Conservation (phyloP, 2,888 invertebrate genomes). For the Orthosia cruda region DNA sequence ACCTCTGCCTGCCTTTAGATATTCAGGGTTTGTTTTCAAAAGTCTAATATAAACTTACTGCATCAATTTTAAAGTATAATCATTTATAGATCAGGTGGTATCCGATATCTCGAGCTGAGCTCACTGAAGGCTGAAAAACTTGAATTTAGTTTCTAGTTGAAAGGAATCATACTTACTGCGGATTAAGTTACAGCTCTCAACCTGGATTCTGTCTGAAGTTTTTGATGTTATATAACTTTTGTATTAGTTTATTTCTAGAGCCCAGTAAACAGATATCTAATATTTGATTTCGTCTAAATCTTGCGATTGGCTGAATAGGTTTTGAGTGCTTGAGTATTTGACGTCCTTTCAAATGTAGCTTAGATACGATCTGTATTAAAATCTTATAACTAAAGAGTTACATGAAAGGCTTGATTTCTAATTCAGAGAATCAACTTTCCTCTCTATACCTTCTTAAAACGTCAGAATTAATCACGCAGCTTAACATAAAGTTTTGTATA, state of each 20-base stretch:
- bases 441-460: constrained; percentile 11
- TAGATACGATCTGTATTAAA: constrained; percentile 7
- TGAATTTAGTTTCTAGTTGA: constrained; percentile 37
- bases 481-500: constrained; percentile 10
- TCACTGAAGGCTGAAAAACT: constrained; percentile 38
- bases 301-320: not conserved
- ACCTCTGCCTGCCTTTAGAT: not conserved
- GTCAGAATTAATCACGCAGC: constrained; percentile 23
- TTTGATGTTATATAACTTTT: constrained; percentile 39
- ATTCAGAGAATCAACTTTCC: constrained; percentile 12
- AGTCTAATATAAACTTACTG: constrained; percentile 7
- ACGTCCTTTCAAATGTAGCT: not conserved
- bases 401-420: not conserved
- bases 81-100: constrained; percentile 31
- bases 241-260: constrained; percentile 18
- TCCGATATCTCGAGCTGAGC: constrained; percentile 26
- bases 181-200: constrained; percentile 44
- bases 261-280: constrained; percentile 16
- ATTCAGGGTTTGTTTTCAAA: not conserved
- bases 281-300: constrained; percentile 11
- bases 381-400: not conserved
- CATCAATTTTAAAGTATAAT: constrained; percentile 26
- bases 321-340: not conserved
- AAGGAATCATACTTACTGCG: constrained; percentile 52
- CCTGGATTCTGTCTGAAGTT: constrained; percentile 35